Percentiles rank a stretch among this genome's conserved stretches.
Evolutionary conservation across 1,140 invertebrate genomes (phyloP).

Genomic region (Reticulitermes speratus): DNA sequence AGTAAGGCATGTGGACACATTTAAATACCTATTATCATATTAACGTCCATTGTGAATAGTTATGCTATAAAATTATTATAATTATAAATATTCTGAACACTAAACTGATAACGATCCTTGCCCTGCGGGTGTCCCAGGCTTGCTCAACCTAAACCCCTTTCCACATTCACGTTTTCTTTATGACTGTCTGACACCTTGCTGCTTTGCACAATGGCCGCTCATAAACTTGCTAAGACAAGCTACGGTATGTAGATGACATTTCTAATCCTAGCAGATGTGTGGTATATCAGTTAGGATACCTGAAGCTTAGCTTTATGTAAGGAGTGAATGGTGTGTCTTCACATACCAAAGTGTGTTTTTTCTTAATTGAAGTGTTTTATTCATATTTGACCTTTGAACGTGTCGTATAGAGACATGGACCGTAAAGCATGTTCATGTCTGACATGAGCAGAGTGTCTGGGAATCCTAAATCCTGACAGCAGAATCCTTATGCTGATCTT

Average conservation of each 20-base stretch:
- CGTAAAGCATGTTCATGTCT: neutral
- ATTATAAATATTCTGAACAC: neutral
- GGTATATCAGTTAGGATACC: neutral
- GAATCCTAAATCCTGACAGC: no score
- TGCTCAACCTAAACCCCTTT: no score
- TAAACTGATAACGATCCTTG: neutral
- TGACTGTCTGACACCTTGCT: neutral
- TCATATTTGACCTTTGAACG: neutral
- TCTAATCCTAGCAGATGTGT: neutral
- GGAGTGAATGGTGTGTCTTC: neutral
- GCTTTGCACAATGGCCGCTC: neutral
- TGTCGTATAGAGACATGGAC: neutral
- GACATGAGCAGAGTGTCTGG: no score
- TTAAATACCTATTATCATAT: neutral
- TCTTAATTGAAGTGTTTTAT: neutral
- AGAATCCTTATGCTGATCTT: no score
- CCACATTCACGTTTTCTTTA: neutral
- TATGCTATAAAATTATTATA: neutral
- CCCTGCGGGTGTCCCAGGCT: neutral
- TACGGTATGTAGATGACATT: neutral
- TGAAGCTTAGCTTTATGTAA: no score
- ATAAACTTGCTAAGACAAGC: neutral
- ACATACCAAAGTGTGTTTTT: neutral
- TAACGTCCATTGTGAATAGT: neutral
- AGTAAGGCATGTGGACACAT: neutral